Evolutionary conservation across 2,113 vertebrate species (phyloP), one percentile per base, ranked within the genome.

Genomic region (Thalassarche chlororhynchos): DNA sequence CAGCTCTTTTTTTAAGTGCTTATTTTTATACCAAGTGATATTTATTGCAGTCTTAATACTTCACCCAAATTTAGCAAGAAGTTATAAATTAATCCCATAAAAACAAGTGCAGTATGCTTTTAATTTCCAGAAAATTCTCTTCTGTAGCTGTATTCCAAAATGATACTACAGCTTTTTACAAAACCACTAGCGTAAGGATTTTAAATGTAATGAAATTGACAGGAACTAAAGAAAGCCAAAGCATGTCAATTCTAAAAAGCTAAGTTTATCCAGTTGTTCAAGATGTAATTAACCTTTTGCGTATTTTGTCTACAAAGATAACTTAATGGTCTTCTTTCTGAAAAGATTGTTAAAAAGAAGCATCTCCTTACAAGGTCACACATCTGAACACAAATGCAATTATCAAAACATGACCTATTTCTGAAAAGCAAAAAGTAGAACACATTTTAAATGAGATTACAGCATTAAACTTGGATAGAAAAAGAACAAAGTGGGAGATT

Each of bases 341-440:
- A 92, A 94, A 91, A 87, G 31, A 65, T 0, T 79, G 24, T 29
- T 83, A n/a, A 72, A 78, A 91, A 83, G 34, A 79, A 46, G 2
- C 21, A 68, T 47, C 36, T 90, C n/a, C 75, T 90, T 94, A 92
- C 66, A 88, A 94, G 79, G 87, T 94, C 85, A 95, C 31, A 81
- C 28, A 87, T 78, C 61, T 61, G 71, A 93, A 93, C 72, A 96
- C 28, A 92, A 89, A 89, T 0, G 8, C 6, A 93, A 70, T 92
- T 93, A 93, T 52, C 80, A 93, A 89, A 96, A 94, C 29, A 68
- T 61, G 94, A 95, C 83, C 94, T 90, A 93, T 52, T 95, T 97
- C 76, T 87, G 90, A 84, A 93, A 80, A 95, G 64, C n/a, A 84
- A 47, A 57, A 92, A 81, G 42, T 52, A 94, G 75, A 94, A 91